Evolutionary conservation across 2,797 vertebrate genomes (phyloP).

Genomic region (Tadarida brasiliensis): DNA sequence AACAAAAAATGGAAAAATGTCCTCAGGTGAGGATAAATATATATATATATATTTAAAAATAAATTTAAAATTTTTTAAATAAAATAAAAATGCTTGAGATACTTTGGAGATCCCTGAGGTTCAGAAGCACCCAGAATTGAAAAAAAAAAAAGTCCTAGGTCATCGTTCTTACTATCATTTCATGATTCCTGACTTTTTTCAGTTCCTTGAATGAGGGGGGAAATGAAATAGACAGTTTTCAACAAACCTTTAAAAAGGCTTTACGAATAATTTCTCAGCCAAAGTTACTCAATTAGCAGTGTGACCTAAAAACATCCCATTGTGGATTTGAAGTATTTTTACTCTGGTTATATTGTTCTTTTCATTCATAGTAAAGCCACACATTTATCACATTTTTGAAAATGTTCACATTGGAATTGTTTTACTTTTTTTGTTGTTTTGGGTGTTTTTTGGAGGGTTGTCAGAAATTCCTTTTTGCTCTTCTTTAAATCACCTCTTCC

Average conservation of each 20-base stretch:
- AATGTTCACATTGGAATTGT: neutral
- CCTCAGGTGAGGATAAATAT: too few relatives aligned
- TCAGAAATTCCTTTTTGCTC: neutral
- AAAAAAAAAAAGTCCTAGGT: neutral
- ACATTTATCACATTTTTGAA: neutral
- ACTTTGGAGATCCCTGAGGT: neutral
- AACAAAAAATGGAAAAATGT: too few relatives aligned
- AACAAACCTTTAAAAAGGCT: constrained; percentile 17
- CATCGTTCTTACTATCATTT: neutral
- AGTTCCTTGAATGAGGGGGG: neutral
- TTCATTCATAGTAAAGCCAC: neutral
- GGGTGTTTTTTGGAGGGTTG: neutral
- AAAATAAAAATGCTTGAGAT: constrained; percentile 7
- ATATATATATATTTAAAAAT: too few relatives aligned
- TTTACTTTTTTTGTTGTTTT: neutral
- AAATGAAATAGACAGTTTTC: neutral
- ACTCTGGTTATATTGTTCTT: neutral
- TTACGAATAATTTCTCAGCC: constrained; percentile 29
- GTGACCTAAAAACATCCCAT: neutral
- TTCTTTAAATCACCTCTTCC: neutral
- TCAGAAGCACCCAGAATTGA: neutral
- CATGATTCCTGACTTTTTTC: constrained; percentile 30
- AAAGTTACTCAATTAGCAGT: neutral
- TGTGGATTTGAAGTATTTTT: constrained; percentile 27
- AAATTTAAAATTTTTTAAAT: neutral